Evolutionary conservation across 1,140 invertebrate genomes (phyloP).

Genomic region (Ceratosolen fusciceps): DNA sequence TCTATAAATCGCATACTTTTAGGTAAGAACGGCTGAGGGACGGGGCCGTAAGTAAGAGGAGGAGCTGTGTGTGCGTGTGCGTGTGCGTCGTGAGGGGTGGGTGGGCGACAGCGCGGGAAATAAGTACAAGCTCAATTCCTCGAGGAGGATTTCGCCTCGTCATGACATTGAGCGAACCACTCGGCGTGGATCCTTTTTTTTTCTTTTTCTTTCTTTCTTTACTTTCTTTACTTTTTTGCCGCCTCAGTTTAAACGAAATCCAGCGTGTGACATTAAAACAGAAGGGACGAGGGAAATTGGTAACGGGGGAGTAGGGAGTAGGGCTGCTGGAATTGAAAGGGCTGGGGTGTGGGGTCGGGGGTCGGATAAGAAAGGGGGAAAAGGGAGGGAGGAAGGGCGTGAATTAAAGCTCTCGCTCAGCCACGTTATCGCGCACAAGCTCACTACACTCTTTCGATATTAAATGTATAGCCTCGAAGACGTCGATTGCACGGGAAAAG

Average conservation of each 20-base stretch:
- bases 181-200: no score
- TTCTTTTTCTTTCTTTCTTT: no score
- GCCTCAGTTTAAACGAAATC: slow-evolving; percentile 12
- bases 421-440: background rate
- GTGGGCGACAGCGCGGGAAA: slow-evolving; percentile 2
- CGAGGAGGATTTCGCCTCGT: slow-evolving; percentile 30
- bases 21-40: no score
- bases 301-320: background rate
- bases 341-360: no score
- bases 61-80: no score
- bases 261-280: slow-evolving; percentile 19
- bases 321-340: no score
- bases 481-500: slow-evolving; percentile 2
- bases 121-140: background rate
- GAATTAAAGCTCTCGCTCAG: slow-evolving; percentile 30
- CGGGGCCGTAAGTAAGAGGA: no score
- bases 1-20: slow-evolving; percentile 40
- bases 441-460: background rate
- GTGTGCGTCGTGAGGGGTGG: no score
- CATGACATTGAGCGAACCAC: background rate
- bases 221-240: background rate
- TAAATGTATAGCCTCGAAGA: background rate
- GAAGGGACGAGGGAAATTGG: background rate
- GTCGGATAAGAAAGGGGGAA: no score
- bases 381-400: slow-evolving; percentile 14